These are phyloP conservation scores for Blennius ocellaris DNA, from an alignment of 2,113 vertebrate species.

Conservation along the genomic window DNA sequence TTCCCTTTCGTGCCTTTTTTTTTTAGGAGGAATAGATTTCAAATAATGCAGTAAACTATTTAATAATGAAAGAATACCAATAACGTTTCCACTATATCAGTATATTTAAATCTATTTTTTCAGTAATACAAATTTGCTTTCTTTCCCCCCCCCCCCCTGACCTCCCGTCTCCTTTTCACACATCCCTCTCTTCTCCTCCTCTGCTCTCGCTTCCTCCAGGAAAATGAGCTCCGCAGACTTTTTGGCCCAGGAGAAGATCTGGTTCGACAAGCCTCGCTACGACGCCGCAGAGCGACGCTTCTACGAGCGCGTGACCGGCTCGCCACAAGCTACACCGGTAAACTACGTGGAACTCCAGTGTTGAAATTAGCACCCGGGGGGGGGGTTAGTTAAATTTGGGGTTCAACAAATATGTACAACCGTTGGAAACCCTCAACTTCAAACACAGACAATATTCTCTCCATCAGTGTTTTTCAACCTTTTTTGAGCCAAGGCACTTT, in stretches of 20 bases:
- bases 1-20: background rate
- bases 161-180: conserved; percentile 39
- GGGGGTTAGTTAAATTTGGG: no score
- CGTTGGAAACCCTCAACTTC: no score
- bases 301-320: conserved; percentile 86
- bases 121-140: conserved; percentile 12
- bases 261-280: conserved; percentile 94
- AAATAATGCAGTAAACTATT: background rate
- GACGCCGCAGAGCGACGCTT: conserved; percentile 92
- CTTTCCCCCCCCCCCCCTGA: conserved; percentile 20
- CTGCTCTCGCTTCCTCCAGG: conserved; percentile 70
- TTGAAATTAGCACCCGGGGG: no score
- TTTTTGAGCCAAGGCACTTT: no score
- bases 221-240: conserved; percentile 87
- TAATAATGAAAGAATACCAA: background rate
- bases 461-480: no score
- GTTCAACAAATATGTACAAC: no score
- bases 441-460: no score
- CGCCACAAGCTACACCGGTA: conserved; percentile 69
- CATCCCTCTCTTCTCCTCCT: conserved; percentile 30
- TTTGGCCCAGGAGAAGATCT: conserved; percentile 91
- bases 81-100: background rate
- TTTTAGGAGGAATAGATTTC: background rate
- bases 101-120: background rate
- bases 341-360: no score